Evolutionary conservation across 2,797 vertebrate genomes (phyloP), one percentile per base, ranked within the genome.

Genomic region (Sebastes miniatus): DNA sequence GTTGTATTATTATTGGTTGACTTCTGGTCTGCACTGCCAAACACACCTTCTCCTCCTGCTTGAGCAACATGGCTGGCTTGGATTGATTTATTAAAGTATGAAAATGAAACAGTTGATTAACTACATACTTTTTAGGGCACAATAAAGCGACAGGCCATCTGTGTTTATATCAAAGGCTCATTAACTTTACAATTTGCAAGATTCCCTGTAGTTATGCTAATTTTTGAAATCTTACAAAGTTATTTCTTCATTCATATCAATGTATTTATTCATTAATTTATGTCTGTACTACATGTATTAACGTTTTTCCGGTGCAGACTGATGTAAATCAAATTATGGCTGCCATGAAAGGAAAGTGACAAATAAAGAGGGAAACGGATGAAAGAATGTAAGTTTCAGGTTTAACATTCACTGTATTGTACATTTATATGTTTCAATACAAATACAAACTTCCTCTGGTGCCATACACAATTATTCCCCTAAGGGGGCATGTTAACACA

Each of bases 401-500:
- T 56, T 65, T 4, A 72, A 52, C 2, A 20, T 78, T 54, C 14
- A 63, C 3, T 73, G 8, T 22, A 76, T 50, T 65, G 14, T n/a
- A n/a, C 25, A 65, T 80, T 79, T 68, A 20, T 34, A 61, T 52
- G 13, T 74, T 69, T 73, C 58, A 22, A 12, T 66, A 54, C 43
- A 73, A 71, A 62, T 63, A 62, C 36, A 66, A 67, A 50, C 58
- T 9, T 80, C 18, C 43, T 65, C 16, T 61, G 62, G 39, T 75
- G 57, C 27, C 56, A 75, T 34, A 43, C 29, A 50, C 14, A 50
- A 59, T 18, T 36, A 24, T 73, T 61, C 18, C 56, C 73, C 61
- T 67, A 7, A 65, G 47, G 79, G 63, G 25, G 3, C 32, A 39
- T 86, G 84, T 79, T 79, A 70, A 76, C 62, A 77, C 83, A 88